Evolutionary conservation across 2,113 vertebrate species (phyloP), one percentile per base, ranked within the genome.

Genomic region (Grus americana): DNA sequence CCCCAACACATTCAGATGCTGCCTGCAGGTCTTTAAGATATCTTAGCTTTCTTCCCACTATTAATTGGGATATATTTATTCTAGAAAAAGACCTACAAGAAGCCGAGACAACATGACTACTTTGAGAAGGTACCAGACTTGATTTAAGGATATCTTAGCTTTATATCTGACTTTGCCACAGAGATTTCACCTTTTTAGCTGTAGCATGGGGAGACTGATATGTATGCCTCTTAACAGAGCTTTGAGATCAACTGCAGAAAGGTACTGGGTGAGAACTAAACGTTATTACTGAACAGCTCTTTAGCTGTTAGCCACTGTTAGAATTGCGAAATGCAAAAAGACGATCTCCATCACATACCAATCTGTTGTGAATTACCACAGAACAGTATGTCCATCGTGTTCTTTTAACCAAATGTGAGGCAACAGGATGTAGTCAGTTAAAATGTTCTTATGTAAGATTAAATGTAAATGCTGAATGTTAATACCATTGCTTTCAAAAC

Each of bases 381-480:
- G 59, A 92, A 42, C 65, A 36, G 38, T 11, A 73, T 0, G 5
- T 61, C 57, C 52, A 32, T 68, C 59, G 36, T 10, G 17, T 14
- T 84, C 84, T 85, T 86, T 79, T 54, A 89, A 81, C 58, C 29
- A 57, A 80, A 65, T 34, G 42, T 97, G 89, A 94, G 70, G 86
- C 80, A 96, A 97, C 46, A 91, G 91, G 95, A 89, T 95, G 73
- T 24, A 91, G 88, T 38, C 73, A 87, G 68, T 67, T 84, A 89
- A 94, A 58, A 67, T 5, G 1, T 63, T 74, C 72, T 84, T 73
- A 7, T 27, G 44, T 85, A 90, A 89, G 72, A 38, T 36, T 58
- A 23, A 11, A 67, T 30, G 59, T 81, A 61, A 81, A 86, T 32
- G 9, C 29, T 46, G 34, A 46, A 38, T 47, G 61, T 46, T 57